Percentiles rank a stretch among this genome's conserved stretches.
phyloP scores from a whole-genome alignment of 2,797 vertebrate genomes.

The Trachops cirrhosus region DNA sequence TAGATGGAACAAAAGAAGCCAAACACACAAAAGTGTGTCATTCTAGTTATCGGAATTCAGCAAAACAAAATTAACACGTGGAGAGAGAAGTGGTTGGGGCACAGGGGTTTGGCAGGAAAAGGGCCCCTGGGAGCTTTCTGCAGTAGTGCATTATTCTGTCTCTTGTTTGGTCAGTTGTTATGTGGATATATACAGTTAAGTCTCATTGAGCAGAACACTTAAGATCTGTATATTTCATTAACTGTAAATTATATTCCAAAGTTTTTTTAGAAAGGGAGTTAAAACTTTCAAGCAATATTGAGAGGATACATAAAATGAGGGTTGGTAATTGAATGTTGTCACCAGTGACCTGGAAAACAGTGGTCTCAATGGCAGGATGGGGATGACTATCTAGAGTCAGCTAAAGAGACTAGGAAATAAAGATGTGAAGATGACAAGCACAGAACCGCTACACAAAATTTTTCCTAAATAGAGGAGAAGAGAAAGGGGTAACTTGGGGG shows the following conservation, averaged over 20 bases:
- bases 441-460: background rate
- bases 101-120: background rate
- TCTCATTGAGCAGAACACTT: background rate
- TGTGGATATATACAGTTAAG: background rate
- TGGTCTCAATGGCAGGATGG: background rate
- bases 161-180: background rate
- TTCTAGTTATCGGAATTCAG: background rate
- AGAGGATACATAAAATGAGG: background rate
- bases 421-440: background rate
- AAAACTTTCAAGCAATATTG: background rate
- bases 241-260: background rate
- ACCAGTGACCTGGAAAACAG: background rate
- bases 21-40: background rate
- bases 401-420: background rate
- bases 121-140: background rate
- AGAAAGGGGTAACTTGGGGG: background rate
- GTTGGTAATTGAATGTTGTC: background rate
- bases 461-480: background rate
- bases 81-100: background rate
- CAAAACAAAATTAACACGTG: background rate
- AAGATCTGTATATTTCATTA: background rate
- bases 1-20: background rate
- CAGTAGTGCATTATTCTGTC: background rate
- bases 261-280: background rate
- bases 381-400: background rate